These are phyloP conservation scores for Phengaris alcon DNA, from an alignment of 2,888 invertebrate genomes.

Conservation along the genomic window DNA sequence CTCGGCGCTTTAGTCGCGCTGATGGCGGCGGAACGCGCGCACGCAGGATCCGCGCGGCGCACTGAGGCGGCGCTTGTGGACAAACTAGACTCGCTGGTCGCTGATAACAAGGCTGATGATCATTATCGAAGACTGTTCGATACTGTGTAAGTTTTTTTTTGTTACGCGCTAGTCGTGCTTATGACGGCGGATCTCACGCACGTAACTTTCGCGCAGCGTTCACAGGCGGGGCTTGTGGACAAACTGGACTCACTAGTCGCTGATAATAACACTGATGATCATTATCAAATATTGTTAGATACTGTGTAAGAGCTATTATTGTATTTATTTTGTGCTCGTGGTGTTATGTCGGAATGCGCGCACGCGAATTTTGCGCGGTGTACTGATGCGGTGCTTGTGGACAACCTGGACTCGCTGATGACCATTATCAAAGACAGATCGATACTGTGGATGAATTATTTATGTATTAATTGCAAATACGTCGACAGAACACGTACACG, in stretches of 20 bases:
- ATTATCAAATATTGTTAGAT: constrained; percentile 86
- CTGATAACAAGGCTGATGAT: constrained; percentile 96
- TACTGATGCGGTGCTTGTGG: too few relatives aligned
- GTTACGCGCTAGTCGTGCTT: constrained; percentile 91
- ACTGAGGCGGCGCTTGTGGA: constrained; percentile 97
- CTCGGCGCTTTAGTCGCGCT: constrained; percentile 95
- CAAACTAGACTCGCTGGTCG: constrained; percentile 93
- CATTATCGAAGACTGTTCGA: constrained; percentile 96
- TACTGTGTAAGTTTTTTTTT: constrained; percentile 47
- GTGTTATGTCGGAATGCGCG: too few relatives aligned
- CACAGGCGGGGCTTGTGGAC: constrained; percentile 96
- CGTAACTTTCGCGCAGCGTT: constrained; percentile 91
- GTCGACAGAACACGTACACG: too few relatives aligned
- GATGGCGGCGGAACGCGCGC: constrained; percentile 93
- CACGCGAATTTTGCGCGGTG: too few relatives aligned
- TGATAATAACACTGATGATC: constrained; percentile 95
- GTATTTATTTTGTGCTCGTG: too few relatives aligned
- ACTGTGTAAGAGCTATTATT: constrained; percentile 87
- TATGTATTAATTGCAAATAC: too few relatives aligned
- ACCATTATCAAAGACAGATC: too few relatives aligned
- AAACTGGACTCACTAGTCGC: constrained; percentile 95
- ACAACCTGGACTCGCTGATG: too few relatives aligned
- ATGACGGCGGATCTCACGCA: constrained; percentile 94
- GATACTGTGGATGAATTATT: too few relatives aligned
- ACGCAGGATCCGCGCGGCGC: constrained; percentile 91